Base-by-base conservation (phyloP, 2,888 invertebrate species). In the Punctoribates punctum region DNA sequence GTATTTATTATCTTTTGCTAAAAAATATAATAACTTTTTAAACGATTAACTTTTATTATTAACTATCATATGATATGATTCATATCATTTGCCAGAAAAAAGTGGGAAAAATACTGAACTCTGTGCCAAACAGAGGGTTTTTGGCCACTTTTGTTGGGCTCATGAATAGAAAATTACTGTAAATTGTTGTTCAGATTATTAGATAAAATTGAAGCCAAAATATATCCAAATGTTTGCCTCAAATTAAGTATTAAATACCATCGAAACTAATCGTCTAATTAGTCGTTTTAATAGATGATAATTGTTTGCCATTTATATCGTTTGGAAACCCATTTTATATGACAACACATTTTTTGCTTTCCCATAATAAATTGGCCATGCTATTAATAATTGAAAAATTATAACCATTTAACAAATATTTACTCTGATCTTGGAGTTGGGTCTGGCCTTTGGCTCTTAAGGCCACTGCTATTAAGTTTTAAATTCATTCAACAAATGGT, bases 151-250 rank as follows among this genome's bases (percentile, higher is more conserved):
- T n/a, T n/a, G 6, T 20, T 25, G 67, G 11, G 9, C 67, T 67
- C 67, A 67, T 67, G 67, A 67, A 67, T 67, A 67, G 38, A 67
- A 67, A 67, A 67, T 67, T 67, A 20, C 15, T 62, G 13, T 29
- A 65, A 67, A 67, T 67, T 13, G 38, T n/a, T 67, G 67, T 67
- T 38, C 1, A 8, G 42, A 38, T 67, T 1, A 62, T 62, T 13
- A 11, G 54, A n/a, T 62, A 27, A 29, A n/a, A 67, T 11, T n/a
- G n/a, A 65, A 67, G 29, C 15, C 34, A 34, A 62, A 54, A 54
- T 11, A 29, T 62, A 15, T 4, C 13, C 11, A 29, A 17, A 62
- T 62, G 6, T 62, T 62, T 15, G 8, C 17, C 54, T 17, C 23
- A 60, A 23, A 9, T 9, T 9, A 8, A 17, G 29, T 29, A 11